Evolutionary conservation across 23 tunicate genomes (phyloP).

Genomic region (Pegea sp.): DNA sequence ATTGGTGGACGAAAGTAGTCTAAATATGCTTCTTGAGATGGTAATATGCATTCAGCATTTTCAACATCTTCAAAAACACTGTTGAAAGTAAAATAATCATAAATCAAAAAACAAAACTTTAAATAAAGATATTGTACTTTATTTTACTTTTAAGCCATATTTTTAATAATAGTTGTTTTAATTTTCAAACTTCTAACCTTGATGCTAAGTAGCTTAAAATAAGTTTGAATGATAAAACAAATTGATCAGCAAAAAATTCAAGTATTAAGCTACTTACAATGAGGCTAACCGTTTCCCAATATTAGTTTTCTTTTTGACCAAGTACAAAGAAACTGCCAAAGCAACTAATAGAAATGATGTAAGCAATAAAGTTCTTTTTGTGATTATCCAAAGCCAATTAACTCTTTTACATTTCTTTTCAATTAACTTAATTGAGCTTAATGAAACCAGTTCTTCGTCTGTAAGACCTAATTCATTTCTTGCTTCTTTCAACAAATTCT

Average conservation of each 20-base stretch:
- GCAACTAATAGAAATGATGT: neutral
- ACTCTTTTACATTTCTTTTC: neutral
- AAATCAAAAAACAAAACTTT: too few relatives aligned
- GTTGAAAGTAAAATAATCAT: too few relatives aligned
- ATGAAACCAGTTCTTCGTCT: neutral
- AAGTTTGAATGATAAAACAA: too few relatives aligned
- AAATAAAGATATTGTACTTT: too few relatives aligned
- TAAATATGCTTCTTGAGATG: neutral
- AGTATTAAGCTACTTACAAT: too few relatives aligned
- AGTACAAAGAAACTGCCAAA: neutral
- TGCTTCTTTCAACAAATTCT: neutral
- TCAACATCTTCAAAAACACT: neutral
- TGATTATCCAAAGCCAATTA: neutral
- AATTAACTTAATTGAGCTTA: neutral
- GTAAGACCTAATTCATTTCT: neutral
- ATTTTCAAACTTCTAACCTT: too few relatives aligned
- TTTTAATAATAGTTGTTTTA: too few relatives aligned
- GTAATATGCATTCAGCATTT: neutral
- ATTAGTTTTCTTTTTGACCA: neutral
- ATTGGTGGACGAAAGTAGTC: constrained; percentile 1
- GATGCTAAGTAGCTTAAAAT: too few relatives aligned
- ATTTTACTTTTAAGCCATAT: too few relatives aligned
- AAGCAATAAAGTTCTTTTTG: neutral
- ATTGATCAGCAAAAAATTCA: too few relatives aligned
- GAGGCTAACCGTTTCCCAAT: neutral